These are phyloP conservation scores for Ambastaia sidthimunki DNA, from an alignment of 2,797 vertebrate genomes.

Conservation along the genomic window DNA sequence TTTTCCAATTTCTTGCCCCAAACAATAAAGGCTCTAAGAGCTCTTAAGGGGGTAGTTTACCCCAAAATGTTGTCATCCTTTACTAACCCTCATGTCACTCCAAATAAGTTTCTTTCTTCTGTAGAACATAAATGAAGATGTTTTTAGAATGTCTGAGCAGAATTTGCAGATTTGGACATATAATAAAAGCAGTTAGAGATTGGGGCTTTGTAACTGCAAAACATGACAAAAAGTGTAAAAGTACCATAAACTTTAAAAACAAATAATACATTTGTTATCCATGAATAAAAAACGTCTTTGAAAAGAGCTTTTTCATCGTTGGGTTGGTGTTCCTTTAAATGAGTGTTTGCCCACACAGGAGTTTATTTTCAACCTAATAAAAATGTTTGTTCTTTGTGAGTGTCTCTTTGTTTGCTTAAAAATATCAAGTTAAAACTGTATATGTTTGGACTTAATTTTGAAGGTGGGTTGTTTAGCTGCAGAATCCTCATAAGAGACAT, in stretches of 20 bases:
- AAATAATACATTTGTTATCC: neutral
- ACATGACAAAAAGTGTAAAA: neutral
- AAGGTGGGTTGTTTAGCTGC: slow-evolving; percentile 48
- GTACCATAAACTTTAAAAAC: neutral
- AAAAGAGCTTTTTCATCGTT: no score
- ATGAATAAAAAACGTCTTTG: neutral
- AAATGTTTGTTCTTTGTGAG: slow-evolving; percentile 12
- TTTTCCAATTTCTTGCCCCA: neutral
- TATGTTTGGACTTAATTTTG: slow-evolving; percentile 36
- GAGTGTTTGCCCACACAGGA: neutral
- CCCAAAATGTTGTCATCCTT: neutral
- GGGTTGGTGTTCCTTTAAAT: neutral
- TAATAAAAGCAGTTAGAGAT: neutral
- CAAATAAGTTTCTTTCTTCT: neutral
- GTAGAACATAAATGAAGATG: no score
- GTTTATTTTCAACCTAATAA: slow-evolving; percentile 4
- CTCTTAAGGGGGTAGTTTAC: neutral
- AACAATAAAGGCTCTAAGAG: neutral
- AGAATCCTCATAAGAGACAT: slow-evolving; percentile 48
- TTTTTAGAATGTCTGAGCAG: no score
- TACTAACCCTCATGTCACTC: neutral
- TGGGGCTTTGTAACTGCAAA: neutral
- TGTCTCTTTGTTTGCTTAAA: slow-evolving; percentile 15
- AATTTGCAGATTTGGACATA: no score
- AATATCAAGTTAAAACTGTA: slow-evolving; percentile 32